phyloP scores from a whole-genome alignment of 2,797 vertebrate species.

The Acanthiza pusilla region DNA sequence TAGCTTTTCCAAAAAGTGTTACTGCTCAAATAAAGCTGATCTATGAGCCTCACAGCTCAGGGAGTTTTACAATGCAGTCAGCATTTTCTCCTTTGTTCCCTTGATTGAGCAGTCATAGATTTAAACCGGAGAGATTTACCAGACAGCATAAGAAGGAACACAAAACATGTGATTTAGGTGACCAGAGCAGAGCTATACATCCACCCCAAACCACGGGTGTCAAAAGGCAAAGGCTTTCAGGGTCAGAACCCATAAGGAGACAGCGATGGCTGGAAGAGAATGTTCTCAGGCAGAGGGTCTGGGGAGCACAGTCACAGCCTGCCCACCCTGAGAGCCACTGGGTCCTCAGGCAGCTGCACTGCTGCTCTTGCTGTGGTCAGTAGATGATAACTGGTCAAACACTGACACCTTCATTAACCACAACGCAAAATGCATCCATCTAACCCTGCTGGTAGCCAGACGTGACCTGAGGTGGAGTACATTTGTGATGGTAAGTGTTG shows the following conservation, averaged over 20 bases:
- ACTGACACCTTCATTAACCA: neutral
- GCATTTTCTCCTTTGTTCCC: conserved; percentile 48
- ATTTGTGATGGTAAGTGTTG: neutral
- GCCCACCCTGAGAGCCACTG: neutral
- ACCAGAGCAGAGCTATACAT: neutral
- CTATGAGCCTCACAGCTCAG: conserved; percentile 7
- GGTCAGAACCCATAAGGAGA: neutral
- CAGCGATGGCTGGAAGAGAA: rapidly evolving
- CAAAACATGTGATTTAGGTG: neutral
- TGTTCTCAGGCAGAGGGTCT: neutral
- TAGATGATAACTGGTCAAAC: neutral
- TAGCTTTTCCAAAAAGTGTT: conserved; percentile 4
- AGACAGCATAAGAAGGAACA: neutral
- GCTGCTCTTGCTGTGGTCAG: neutral
- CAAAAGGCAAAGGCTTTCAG: neutral
- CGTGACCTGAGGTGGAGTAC: neutral
- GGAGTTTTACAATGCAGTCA: conserved; percentile 48
- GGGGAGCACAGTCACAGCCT: neutral
- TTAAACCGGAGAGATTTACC: conserved; percentile 22
- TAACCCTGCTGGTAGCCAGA: neutral
- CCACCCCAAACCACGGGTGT: neutral
- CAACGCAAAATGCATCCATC: rapidly evolving
- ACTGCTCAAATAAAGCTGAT: conserved; percentile 60
- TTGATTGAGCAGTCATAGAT: conserved; percentile 50
- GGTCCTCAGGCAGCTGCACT: rapidly evolving